These are phyloP conservation scores for Aspidoscelis tigris DNA, from an alignment of 2,113 vertebrate genomes.

Conservation along the genomic window DNA sequence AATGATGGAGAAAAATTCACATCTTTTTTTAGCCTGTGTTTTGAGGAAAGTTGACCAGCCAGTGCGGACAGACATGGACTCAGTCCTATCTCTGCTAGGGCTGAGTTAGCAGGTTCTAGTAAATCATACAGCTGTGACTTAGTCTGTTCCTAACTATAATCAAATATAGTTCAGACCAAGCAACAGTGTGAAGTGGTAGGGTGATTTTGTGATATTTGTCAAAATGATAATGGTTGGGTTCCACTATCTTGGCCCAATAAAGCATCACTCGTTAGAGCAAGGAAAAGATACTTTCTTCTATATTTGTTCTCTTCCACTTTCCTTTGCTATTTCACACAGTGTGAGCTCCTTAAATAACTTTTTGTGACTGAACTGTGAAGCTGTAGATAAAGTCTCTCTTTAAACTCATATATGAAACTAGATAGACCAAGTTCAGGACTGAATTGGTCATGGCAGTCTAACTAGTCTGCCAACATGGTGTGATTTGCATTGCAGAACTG, in stretches of 20 bases:
- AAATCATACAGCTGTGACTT: not conserved
- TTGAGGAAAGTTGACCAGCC: not conserved
- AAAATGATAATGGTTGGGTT: not conserved
- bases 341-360: constrained; percentile 1
- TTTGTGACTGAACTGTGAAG: not conserved
- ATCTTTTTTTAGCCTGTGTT: fast-evolving
- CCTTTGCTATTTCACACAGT: not conserved
- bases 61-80: not conserved
- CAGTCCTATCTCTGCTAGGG: not conserved
- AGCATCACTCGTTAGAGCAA: not conserved
- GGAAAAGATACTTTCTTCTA: too few relatives aligned
- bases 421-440: not conserved
- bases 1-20: not conserved
- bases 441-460: not conserved
- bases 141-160: not conserved
- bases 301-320: not conserved
- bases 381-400: not conserved
- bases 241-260: not conserved
- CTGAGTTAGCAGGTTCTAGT: not conserved
- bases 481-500: not conserved
- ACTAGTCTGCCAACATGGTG: not conserved
- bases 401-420: not conserved
- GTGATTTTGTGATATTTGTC: not conserved
- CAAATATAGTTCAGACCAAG: not conserved
- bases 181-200: not conserved